Percentiles rank a stretch among this genome's conserved stretches.
Conservation (phyloP, 2,797 vertebrate genomes). For the Gallinago nigripennis region DNA sequence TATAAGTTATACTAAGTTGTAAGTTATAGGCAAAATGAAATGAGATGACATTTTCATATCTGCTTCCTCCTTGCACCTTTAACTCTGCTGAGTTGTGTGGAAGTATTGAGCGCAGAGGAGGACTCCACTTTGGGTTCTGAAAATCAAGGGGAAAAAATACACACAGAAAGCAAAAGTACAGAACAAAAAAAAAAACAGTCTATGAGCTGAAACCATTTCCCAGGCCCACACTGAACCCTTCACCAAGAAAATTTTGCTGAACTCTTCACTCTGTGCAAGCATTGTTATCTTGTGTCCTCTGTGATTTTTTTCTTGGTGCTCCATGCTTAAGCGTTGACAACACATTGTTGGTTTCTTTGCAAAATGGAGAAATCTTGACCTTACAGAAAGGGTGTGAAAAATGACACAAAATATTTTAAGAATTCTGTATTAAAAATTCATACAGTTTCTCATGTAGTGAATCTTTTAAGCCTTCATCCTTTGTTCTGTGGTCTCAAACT, state of each 20-base stretch:
- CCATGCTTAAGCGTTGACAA: background rate
- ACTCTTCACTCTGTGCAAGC: background rate
- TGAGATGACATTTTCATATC: background rate
- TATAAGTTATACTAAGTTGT: background rate
- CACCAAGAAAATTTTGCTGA: background rate
- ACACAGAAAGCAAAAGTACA: background rate
- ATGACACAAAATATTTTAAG: background rate
- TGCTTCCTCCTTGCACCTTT: background rate
- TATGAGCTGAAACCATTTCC: background rate
- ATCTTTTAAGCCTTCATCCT: background rate
- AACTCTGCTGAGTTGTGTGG: background rate
- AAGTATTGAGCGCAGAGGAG: background rate
- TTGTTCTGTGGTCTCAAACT: background rate
- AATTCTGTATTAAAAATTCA: background rate
- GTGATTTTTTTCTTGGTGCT: background rate
- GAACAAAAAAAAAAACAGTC: background rate
- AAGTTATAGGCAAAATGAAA: background rate
- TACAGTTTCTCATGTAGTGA: background rate
- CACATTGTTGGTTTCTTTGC: background rate
- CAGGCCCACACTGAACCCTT: accelerated
- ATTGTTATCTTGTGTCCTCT: background rate
- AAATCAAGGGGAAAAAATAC: background rate
- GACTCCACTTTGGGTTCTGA: background rate
- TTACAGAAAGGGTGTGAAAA: background rate
- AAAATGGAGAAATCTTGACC: background rate